Conservation (phyloP, 2,888 invertebrate species). For the Meiosimyza platycephala region DNA sequence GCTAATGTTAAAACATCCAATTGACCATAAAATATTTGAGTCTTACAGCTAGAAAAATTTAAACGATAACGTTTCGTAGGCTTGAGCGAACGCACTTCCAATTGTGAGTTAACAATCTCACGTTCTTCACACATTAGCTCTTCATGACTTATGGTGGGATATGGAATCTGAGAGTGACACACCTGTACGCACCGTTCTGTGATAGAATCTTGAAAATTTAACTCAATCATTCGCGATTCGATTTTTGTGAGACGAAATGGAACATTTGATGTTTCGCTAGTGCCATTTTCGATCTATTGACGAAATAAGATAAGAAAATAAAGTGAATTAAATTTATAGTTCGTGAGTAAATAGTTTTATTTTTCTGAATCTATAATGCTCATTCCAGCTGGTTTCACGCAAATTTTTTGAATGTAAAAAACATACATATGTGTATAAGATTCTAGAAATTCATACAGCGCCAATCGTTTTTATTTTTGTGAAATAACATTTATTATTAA, state of each 20-base stretch:
- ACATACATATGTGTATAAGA: too few relatives aligned
- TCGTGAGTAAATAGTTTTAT: too few relatives aligned
- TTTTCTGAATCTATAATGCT: too few relatives aligned
- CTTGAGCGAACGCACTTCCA: conserved; percentile 55
- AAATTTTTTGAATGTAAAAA: neutral
- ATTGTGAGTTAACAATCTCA: conserved; percentile 55
- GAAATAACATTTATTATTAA: neutral
- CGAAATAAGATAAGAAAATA: neutral
- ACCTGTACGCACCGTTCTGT: conserved; percentile 60
- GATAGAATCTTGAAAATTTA: conserved; percentile 59
- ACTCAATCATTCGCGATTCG: conserved; percentile 62
- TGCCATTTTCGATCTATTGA: conserved; percentile 62
- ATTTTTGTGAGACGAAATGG: conserved; percentile 58
- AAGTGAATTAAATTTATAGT: neutral
- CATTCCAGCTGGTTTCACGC: too few relatives aligned
- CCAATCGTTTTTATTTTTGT: neutral
- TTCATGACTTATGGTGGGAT: conserved; percentile 54
- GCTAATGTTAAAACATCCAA: conserved; percentile 61
- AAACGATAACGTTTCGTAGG: conserved; percentile 59
- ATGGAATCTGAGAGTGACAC: conserved; percentile 56
- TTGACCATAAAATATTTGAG: conserved; percentile 60
- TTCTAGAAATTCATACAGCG: neutral
- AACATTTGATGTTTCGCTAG: conserved; percentile 57
- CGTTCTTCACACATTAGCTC: conserved; percentile 57
- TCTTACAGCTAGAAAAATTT: conserved; percentile 60